phyloP scores from a whole-genome alignment of 2,797 vertebrate species.

The Selene dorsalis region DNA sequence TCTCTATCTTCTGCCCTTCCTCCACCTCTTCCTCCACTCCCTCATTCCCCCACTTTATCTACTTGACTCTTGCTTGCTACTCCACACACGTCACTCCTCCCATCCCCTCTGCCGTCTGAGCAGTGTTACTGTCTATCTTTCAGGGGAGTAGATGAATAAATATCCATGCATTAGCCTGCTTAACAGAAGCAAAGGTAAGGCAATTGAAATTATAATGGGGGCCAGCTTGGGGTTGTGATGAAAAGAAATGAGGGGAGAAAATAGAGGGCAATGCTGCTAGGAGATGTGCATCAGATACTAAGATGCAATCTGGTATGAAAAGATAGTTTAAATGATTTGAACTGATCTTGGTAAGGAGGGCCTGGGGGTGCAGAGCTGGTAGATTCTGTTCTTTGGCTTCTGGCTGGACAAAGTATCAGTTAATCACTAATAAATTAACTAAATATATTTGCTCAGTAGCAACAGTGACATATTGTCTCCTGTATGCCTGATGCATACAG shows the following conservation, averaged over 20 bases:
- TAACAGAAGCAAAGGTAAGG: constrained; percentile 43
- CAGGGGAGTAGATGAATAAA: constrained; percentile 62
- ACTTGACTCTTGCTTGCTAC: constrained; percentile 34
- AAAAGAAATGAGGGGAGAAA: constrained; percentile 31
- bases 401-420: background rate
- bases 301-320: background rate
- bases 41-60: constrained; percentile 22
- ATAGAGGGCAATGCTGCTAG: constrained; percentile 1
- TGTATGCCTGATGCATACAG: too few species aligned
- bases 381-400: background rate
- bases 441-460: background rate
- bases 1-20: background rate
- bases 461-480: too few species aligned
- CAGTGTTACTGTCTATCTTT: constrained; percentile 37
- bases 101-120: constrained; percentile 30
- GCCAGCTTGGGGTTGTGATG: constrained; percentile 43
- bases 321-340: background rate
- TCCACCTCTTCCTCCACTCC: background rate
- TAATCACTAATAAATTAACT: background rate
- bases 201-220: constrained; percentile 57
- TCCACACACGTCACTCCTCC: constrained; percentile 28
- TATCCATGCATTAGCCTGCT: constrained; percentile 64
- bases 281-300: constrained; percentile 5
- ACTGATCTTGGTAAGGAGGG: background rate
- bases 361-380: too few species aligned